Base-by-base conservation (phyloP, 2,888 invertebrate species). In the Hoplodrina ambigua region DNA sequence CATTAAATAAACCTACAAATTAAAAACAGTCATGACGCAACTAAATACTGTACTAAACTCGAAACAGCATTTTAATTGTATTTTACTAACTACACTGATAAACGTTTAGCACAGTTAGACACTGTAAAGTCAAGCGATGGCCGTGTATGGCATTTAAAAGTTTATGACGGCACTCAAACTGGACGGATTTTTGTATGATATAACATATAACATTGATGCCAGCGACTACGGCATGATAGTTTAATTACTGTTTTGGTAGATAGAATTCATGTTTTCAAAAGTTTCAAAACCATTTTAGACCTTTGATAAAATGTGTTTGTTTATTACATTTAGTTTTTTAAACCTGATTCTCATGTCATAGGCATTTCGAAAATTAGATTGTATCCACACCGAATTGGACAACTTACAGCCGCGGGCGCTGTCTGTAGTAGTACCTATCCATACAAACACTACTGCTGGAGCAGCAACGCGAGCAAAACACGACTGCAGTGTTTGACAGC, bases 31-130 rank as follows among this genome's bases (percentile, higher is more conserved):
- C n/a, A 17, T 30, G 58, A 54, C 7, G 37, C 7, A 8, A 54
- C 30, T 54, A 58, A 78, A 65, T 72, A 66, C 57, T 70, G 37
- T 63, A 50, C 25, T 20, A 33, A 64, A 77, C 44, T 61, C 20
- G 4, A 19, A 44, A 44, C 44, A 71, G 33, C 33, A 54, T 25
- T 75, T 75, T 52, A 54, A 44, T 65, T 65, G 59, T 52, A 50
- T 52, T 52, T 33, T 44, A 25, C 53, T 15, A 77, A 64, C 64
- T 77, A 77, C 30, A 44, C 37, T 65, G 72, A 61, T 72, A 77
- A 62, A 65, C 37, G 65, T 41, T 53, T 4, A 30, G 63, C 60
- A 53, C 59, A 63, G 33, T 60, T 52, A 54, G 30, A 52, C 8
- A 25, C 15, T 62, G 17, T 58, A 58, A 77, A 65, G 11, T 55